phyloP scores from a whole-genome alignment of 1,140 invertebrate genomes.

The Anastatus disparis region DNA sequence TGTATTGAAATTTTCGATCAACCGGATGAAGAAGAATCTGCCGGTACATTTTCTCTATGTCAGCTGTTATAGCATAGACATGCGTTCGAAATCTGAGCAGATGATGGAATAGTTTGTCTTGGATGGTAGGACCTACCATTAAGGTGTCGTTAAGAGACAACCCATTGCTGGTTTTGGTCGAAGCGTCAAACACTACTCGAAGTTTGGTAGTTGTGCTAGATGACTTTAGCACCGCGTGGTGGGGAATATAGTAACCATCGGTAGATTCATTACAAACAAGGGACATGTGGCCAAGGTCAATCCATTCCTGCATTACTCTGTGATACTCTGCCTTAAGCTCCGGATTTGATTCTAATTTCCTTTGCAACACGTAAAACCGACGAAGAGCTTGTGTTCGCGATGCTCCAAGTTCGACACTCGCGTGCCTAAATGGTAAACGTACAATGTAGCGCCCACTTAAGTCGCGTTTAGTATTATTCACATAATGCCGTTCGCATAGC shows the following conservation, averaged over 20 bases:
- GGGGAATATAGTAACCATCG: not conserved
- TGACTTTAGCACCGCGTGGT: not conserved
- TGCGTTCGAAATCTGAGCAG: not conserved
- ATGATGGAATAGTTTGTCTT: not conserved
- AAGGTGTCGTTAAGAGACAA: not conserved
- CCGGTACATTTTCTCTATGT: slow-evolving; percentile 34
- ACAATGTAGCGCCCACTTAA: not conserved
- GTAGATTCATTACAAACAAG: not conserved
- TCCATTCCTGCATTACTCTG: slow-evolving; percentile 56
- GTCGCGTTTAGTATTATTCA: not conserved
- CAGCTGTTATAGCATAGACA: not conserved
- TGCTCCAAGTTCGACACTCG: not conserved
- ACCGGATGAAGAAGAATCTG: slow-evolving; percentile 9
- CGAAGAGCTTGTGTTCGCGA: not conserved
- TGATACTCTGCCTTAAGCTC: not conserved
- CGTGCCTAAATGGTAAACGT: not conserved
- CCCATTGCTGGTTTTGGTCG: not conserved
- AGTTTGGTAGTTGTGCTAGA: not conserved
- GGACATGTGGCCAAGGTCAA: not conserved
- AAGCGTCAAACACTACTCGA: slow-evolving; percentile 5
- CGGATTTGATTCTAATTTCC: slow-evolving; percentile 24
- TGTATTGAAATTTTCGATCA: slow-evolving; percentile 1
- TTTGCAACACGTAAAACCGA: not conserved
- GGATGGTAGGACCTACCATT: not conserved
- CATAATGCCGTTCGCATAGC: not conserved